Conservation (phyloP, 1,140 invertebrate species). For the Frieseomelitta varia region DNA sequence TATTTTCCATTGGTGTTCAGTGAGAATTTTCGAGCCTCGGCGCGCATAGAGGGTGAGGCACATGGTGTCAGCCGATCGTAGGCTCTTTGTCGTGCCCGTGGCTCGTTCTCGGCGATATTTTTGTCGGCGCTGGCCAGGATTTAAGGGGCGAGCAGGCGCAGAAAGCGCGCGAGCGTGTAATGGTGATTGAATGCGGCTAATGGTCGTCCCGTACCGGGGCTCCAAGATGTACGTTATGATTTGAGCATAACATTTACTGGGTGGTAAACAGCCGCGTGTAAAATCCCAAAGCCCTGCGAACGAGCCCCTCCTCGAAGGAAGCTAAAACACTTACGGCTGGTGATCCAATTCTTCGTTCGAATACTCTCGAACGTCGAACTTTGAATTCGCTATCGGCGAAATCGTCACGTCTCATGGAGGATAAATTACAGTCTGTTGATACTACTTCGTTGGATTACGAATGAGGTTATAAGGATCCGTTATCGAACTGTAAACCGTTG, state of each 20-base stretch:
- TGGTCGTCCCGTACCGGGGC: constrained; percentile 62
- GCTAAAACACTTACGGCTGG: neutral
- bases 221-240: constrained; percentile 65
- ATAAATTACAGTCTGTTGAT: too few relatives aligned
- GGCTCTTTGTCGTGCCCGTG: constrained; percentile 5
- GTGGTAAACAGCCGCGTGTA: constrained; percentile 60
- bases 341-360: neutral
- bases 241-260: constrained; percentile 63
- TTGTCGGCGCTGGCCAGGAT: constrained; percentile 49
- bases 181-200: constrained; percentile 71
- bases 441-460: too few relatives aligned
- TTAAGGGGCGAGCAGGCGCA: constrained; percentile 59
- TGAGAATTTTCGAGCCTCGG: constrained; percentile 20
- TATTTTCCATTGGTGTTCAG: too few relatives aligned
- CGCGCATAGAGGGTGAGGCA: neutral
- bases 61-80: neutral
- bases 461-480: neutral
- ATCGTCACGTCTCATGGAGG: neutral
- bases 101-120: constrained; percentile 48
- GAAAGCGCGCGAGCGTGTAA: constrained; percentile 67
- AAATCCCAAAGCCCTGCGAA: constrained; percentile 33
- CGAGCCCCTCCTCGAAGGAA: constrained; percentile 2
- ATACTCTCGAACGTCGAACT: neutral
- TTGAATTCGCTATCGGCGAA: neutral
- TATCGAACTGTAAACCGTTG: too few relatives aligned